Conservation (phyloP, 2,888 invertebrate species). For the Villa cingulata region DNA sequence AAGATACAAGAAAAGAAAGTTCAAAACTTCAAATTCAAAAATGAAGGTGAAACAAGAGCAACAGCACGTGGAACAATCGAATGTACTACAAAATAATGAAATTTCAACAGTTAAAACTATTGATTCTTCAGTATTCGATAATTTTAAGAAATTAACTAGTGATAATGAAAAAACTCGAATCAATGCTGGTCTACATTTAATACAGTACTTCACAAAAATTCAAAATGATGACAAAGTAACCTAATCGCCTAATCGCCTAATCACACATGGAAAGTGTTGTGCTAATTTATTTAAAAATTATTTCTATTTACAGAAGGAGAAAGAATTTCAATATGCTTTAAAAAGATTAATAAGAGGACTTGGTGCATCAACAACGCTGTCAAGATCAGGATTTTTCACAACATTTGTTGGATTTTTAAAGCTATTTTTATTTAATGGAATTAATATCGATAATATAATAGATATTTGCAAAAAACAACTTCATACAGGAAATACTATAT, state of each 20-base stretch:
- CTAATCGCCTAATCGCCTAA: not conserved
- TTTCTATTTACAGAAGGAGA: not conserved
- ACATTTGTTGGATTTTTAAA: constrained; percentile 48
- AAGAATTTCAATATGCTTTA: constrained; percentile 52
- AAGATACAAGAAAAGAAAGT: not conserved
- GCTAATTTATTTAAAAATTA: no score
- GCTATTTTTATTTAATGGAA: constrained; percentile 30
- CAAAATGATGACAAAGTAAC: constrained; percentile 22
- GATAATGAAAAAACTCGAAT: constrained; percentile 19
- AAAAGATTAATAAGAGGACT: constrained; percentile 57
- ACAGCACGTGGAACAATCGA: constrained; percentile 2
- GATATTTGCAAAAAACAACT: constrained; percentile 50
- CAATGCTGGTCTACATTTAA: constrained; percentile 19
- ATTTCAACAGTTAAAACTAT: constrained; percentile 14
- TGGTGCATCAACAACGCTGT: constrained; percentile 49
- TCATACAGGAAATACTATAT: constrained; percentile 37
- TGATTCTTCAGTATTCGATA: constrained; percentile 20
- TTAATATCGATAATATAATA: constrained; percentile 41
- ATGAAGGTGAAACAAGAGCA: not conserved
- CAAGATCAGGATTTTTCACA: constrained; percentile 55
- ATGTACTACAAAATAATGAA: constrained; percentile 1
- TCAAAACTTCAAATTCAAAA: not conserved
- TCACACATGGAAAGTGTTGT: no score
- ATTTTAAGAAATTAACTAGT: constrained; percentile 23
- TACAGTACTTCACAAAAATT: constrained; percentile 19